Percentiles rank a stretch among this genome's conserved stretches.
Conservation (phyloP, 2,888 invertebrate species). For the Phragmatobia fuliginosa region DNA sequence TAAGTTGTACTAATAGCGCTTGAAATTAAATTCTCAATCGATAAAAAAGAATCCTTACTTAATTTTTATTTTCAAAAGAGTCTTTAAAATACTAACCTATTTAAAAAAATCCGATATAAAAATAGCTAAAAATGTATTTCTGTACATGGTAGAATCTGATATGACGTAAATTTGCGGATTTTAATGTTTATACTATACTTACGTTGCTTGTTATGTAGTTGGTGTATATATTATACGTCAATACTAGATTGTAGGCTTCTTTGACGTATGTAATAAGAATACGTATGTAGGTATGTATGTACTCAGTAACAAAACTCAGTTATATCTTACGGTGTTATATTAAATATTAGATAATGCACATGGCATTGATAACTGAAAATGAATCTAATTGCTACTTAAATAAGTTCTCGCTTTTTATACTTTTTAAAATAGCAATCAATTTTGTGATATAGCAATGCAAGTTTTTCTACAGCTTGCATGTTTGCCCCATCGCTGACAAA, state of each 20-base stretch:
- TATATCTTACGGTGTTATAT: neutral
- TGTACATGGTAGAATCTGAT: neutral
- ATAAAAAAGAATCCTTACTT: neutral
- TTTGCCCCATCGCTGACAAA: neutral
- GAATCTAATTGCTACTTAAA: neutral
- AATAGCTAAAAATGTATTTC: too few relatives aligned
- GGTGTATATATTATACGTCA: neutral
- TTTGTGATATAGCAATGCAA: too few relatives aligned
- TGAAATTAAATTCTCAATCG: neutral
- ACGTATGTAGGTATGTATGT: too few relatives aligned
- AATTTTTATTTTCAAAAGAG: too few relatives aligned
- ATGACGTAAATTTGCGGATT: constrained; percentile 2
- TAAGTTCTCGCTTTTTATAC: neutral
- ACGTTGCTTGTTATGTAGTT: neutral
- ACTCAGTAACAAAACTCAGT: neutral
- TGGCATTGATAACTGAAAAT: constrained; percentile 21
- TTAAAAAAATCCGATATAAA: too few relatives aligned
- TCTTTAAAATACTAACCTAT: too few relatives aligned
- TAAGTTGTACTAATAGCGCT: neutral
- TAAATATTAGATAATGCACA: neutral
- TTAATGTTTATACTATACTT: constrained; percentile 9
- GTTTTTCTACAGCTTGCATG: too few relatives aligned
- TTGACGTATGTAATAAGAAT: constrained; percentile 5
- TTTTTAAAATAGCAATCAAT: too few relatives aligned
- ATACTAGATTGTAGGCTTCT: neutral